Evolutionary conservation across 2,888 invertebrate genomes (phyloP).

Genomic region (Eupeodes latifasciatus): DNA sequence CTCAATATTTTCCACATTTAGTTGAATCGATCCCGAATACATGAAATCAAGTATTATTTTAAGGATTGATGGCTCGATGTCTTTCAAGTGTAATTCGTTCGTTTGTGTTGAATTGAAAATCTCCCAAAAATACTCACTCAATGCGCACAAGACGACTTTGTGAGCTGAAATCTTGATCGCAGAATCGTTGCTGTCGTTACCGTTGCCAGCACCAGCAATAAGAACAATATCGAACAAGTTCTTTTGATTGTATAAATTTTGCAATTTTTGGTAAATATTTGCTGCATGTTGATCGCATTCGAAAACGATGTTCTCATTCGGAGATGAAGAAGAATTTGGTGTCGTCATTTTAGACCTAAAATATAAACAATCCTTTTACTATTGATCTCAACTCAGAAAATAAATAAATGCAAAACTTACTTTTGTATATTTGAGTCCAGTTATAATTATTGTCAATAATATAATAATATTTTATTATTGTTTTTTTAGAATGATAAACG

Average conservation of each 20-base stretch:
- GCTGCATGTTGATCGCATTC: background rate
- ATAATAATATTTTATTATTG: too few species aligned
- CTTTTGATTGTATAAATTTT: background rate
- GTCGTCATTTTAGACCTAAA: background rate
- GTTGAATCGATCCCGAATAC: background rate
- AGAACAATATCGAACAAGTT: background rate
- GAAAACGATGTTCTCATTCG: background rate
- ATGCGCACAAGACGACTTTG: background rate
- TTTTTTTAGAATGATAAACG: too few species aligned
- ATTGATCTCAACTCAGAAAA: too few species aligned
- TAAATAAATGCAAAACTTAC: too few species aligned
- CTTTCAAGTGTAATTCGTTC: background rate
- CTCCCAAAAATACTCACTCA: background rate
- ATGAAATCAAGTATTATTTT: background rate
- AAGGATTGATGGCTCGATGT: background rate
- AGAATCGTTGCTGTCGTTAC: too few species aligned
- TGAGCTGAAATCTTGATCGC: background rate
- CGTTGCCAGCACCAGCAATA: background rate
- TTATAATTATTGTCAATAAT: too few species aligned
- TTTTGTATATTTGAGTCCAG: too few species aligned
- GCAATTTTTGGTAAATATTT: background rate
- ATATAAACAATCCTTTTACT: too few species aligned
- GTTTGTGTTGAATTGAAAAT: background rate
- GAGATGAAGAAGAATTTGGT: background rate
- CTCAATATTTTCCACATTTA: background rate